These are phyloP conservation scores for Chaenodraco wilsoni DNA, from an alignment of 2,797 vertebrate genomes.

Conservation along the genomic window DNA sequence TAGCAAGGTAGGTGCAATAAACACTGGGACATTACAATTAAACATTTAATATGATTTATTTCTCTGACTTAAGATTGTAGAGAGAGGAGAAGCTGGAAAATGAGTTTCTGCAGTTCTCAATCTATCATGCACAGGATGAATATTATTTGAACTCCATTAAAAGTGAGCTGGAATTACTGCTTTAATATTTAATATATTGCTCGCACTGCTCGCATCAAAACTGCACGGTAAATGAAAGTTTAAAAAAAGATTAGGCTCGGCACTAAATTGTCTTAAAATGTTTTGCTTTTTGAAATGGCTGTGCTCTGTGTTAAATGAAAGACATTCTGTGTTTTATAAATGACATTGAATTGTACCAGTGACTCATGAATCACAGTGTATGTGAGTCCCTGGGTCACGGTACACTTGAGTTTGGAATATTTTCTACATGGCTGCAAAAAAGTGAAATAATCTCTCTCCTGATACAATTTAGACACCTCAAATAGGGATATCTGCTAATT, in stretches of 20 bases:
- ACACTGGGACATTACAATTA: not conserved
- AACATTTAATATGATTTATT: slow-evolving; percentile 10
- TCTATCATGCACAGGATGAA: slow-evolving; percentile 8
- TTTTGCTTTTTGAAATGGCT: not conserved
- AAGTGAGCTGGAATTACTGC: slow-evolving; percentile 18
- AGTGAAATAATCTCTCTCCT: not conserved
- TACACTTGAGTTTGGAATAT: not conserved
- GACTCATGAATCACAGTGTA: slow-evolving; percentile 21
- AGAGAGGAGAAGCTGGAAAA: not conserved
- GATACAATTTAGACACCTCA: not conserved
- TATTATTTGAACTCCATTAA: slow-evolving; percentile 26
- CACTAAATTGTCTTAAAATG: slow-evolving; percentile 13
- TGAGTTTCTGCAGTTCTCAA: slow-evolving; percentile 2
- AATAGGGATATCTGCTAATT: not conserved
- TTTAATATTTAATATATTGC: slow-evolving; percentile 36
- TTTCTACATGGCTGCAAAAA: slow-evolving; percentile 9
- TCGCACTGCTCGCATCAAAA: slow-evolving; percentile 17
- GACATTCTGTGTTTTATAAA: not conserved
- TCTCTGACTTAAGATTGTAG: not conserved
- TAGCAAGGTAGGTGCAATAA: slow-evolving; percentile 87
- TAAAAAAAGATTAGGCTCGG: slow-evolving; percentile 15
- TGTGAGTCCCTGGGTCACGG: not conserved
- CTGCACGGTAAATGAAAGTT: slow-evolving; percentile 18
- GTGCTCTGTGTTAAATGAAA: not conserved
- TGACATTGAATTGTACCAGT: slow-evolving; percentile 17